phyloP scores from a whole-genome alignment of 2,888 invertebrate species.

The Drosophila subquinaria region DNA sequence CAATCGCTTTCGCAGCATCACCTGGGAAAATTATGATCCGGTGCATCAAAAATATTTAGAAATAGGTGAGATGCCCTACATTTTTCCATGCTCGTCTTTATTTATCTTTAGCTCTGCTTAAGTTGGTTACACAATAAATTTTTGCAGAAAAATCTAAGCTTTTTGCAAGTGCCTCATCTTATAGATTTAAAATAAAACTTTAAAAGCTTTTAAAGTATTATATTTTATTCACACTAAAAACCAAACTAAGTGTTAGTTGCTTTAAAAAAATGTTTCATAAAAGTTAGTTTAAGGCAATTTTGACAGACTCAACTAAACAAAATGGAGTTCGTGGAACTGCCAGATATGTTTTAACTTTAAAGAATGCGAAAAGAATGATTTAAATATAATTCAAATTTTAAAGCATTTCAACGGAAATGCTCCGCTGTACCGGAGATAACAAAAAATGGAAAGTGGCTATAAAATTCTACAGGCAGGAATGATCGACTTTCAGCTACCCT shows the following conservation, averaged over 20 bases:
- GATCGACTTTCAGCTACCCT: slow-evolving; percentile 1
- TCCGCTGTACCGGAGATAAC: slow-evolving; percentile 9
- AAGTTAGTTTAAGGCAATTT: slow-evolving; percentile 35
- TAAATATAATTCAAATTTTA: slow-evolving; percentile 77
- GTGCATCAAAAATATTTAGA: slow-evolving; percentile 97
- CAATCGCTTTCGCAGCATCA: slow-evolving; percentile 92
- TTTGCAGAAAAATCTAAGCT: not conserved
- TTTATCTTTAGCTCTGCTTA: slow-evolving; percentile 1
- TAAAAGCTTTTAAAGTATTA: not conserved
- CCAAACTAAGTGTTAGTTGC: not conserved
- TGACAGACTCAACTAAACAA: slow-evolving; percentile 18
- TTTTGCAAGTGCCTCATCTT: not conserved
- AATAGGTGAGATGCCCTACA: slow-evolving; percentile 89
- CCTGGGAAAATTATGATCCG: slow-evolving; percentile 97
- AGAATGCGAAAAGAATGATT: slow-evolving; percentile 39
- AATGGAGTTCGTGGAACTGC: slow-evolving; percentile 33
- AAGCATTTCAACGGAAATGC: slow-evolving; percentile 25
- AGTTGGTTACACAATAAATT: not conserved
- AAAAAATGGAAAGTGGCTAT: slow-evolving; percentile 6
- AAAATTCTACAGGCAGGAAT: not conserved
- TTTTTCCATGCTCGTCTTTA: not conserved
- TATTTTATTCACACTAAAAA: not conserved
- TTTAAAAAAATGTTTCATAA: not conserved
- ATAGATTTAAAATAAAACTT: not conserved
- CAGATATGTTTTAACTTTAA: slow-evolving; percentile 64